Evolutionary conservation across 2,888 invertebrate genomes (phyloP).

Genomic region (Stramonita haemastoma): DNA sequence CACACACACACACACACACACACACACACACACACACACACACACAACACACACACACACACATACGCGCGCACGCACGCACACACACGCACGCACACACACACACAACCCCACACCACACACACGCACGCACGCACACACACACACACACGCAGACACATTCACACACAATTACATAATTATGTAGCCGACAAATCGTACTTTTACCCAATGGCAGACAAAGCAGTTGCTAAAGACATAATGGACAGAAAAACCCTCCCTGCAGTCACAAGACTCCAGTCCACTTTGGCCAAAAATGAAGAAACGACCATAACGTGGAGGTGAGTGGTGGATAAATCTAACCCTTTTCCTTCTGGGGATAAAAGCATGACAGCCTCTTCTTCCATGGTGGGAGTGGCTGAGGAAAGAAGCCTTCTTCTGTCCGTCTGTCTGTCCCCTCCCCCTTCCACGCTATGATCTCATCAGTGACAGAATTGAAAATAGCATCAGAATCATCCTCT

Average conservation of each 20-base stretch:
- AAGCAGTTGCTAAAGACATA: slow-evolving; percentile 9
- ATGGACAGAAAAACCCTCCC: slow-evolving; percentile 13
- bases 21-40: too few relatives aligned
- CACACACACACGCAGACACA: neutral
- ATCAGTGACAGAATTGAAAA: neutral
- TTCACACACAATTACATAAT: neutral
- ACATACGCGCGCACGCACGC: too few relatives aligned
- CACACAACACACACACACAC: too few relatives aligned
- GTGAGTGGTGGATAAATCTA: neutral
- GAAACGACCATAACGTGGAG: neutral
- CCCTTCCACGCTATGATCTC: slow-evolving; percentile 15
- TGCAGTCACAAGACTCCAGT: neutral
- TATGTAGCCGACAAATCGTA: too few relatives aligned
- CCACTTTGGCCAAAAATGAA: slow-evolving; percentile 17
- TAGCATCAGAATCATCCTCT: neutral
- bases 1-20: neutral
- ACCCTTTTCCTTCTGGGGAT: neutral
- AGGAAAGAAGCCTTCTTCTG: neutral
- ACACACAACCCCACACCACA: too few relatives aligned
- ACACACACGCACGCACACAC: too few relatives aligned
- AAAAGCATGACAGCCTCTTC: neutral
- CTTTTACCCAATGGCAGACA: neutral
- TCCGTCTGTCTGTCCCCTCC: neutral
- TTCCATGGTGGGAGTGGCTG: neutral
- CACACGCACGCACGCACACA: neutral